Conservation (phyloP, 2,888 invertebrate species). For the Dryadula phaetusa region DNA sequence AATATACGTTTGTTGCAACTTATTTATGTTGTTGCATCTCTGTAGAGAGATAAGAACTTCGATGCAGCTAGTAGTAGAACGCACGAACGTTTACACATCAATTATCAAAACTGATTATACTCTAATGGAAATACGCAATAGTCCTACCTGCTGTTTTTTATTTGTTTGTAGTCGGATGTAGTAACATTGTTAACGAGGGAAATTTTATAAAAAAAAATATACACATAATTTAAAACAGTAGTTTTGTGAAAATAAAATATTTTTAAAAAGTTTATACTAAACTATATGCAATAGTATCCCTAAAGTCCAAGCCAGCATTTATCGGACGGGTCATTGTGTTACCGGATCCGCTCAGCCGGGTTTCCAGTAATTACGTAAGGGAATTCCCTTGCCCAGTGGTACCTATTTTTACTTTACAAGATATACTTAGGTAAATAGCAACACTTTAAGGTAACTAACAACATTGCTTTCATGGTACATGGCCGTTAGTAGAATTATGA, state of each 20-base stretch:
- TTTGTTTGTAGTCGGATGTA: no score
- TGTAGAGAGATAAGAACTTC: no score
- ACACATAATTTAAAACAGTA: no score
- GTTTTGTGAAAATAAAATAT: not conserved
- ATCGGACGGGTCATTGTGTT: conserved; percentile 76
- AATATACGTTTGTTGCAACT: no score
- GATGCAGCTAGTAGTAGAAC: no score
- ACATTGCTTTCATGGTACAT: conserved; percentile 16
- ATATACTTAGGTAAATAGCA: conserved; percentile 50
- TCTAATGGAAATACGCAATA: no score
- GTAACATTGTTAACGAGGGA: no score
- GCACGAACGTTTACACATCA: no score
- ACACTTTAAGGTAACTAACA: conserved; percentile 41
- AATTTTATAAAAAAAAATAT: no score
- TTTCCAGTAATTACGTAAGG: conserved; percentile 78
- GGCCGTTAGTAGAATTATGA: conserved; percentile 19
- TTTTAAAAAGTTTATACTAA: not conserved
- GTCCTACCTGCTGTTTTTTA: no score
- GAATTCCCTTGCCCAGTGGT: conserved; percentile 66
- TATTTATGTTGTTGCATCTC: no score
- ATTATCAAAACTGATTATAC: no score
- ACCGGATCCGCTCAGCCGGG: conserved; percentile 67
- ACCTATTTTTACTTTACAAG: conserved; percentile 61
- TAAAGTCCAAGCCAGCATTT: conserved; percentile 43
- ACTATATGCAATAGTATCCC: conserved; percentile 21